Percentiles rank a stretch among this genome's conserved stretches.
Conservation (phyloP, 2,113 vertebrate species). For the Sinocyclocheilus anshuiensis region DNA sequence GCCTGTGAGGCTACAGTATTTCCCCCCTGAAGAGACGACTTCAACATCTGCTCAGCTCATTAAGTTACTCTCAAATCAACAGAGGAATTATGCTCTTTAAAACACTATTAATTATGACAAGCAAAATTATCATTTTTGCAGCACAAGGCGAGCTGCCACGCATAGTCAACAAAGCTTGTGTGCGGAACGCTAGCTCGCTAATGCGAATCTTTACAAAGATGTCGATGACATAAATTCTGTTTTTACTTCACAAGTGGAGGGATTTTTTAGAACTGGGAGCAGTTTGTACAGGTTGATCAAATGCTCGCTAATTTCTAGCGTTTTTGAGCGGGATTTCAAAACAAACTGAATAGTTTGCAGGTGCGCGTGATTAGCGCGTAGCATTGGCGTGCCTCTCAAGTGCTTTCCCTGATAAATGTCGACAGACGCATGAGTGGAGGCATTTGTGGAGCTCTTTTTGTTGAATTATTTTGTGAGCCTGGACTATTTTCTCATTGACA, state of each 20-base stretch:
- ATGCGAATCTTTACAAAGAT: conserved; percentile 13
- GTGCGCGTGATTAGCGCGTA: conserved; percentile 58
- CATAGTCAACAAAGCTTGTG: conserved; percentile 5
- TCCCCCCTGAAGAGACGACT: conserved; percentile 12
- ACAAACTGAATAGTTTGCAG: conserved; percentile 61
- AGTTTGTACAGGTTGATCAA: conserved; percentile 48
- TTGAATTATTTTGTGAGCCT: conserved; percentile 45
- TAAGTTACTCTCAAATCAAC: conserved; percentile 52
- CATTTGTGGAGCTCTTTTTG: conserved; percentile 55
- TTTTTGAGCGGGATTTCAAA: conserved; percentile 49
- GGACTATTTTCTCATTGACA: conserved; percentile 55
- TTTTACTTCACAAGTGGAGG: conserved; percentile 28
- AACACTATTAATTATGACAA: conserved; percentile 53
- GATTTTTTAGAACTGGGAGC: conserved; percentile 32
- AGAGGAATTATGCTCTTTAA: conserved; percentile 52
- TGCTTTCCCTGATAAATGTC: conserved; percentile 49
- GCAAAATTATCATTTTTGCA: conserved; percentile 44
- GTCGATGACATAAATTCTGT: conserved; percentile 33
- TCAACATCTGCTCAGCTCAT: conserved; percentile 56
- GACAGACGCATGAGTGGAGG: conserved; percentile 53
- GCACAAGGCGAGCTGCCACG: conserved; percentile 25
- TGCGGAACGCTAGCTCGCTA: conserved; percentile 20
- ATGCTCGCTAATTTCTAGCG: conserved; percentile 53
- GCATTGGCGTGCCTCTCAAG: conserved; percentile 47
- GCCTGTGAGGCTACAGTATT: conserved; percentile 19